These are phyloP conservation scores for Parnassius orleans DNA, from an alignment of 2,888 invertebrate genomes.

Conservation along the genomic window DNA sequence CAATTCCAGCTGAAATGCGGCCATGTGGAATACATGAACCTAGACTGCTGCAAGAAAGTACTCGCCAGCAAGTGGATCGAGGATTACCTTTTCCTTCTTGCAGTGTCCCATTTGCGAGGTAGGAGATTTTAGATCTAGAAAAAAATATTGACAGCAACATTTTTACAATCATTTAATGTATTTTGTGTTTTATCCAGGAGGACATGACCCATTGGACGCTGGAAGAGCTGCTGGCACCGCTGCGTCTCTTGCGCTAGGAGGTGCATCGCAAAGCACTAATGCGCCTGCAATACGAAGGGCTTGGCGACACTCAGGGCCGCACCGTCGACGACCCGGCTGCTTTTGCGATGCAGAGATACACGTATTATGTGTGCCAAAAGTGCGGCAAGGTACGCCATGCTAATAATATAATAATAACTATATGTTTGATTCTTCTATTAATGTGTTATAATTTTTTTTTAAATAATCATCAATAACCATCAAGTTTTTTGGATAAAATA, in stretches of 20 bases:
- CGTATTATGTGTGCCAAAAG: slow-evolving; percentile 98
- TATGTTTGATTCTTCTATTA: too few species aligned
- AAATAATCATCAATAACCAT: too few species aligned
- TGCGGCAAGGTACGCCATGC: slow-evolving; percentile 89
- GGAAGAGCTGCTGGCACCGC: slow-evolving; percentile 88
- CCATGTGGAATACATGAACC: too few species aligned
- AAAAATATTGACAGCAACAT: too few species aligned
- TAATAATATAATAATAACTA: too few species aligned
- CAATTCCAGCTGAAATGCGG: too few species aligned
- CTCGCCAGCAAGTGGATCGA: slow-evolving; percentile 94
- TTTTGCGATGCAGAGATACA: slow-evolving; percentile 98
- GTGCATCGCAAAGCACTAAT: slow-evolving; percentile 96
- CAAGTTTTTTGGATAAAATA: too few species aligned
- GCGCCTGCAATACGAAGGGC: slow-evolving; percentile 97
- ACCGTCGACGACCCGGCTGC: slow-evolving; percentile 89
- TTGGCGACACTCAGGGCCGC: slow-evolving; percentile 87
- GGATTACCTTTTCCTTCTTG: slow-evolving; percentile 97
- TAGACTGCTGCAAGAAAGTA: slow-evolving; percentile 93
- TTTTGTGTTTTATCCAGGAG: too few species aligned
- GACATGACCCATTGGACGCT: slow-evolving; percentile 92
- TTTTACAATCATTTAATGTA: too few species aligned
- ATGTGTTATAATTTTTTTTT: too few species aligned
- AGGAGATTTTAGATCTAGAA: too few species aligned
- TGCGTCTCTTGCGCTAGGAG: slow-evolving; percentile 91
- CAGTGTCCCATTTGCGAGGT: slow-evolving; percentile 98